A percentile compares a stretch with the other conserved stretches of the same genome.
Conservation (phyloP, 1,140 invertebrate species). For the Chrysoperla carnea region DNA sequence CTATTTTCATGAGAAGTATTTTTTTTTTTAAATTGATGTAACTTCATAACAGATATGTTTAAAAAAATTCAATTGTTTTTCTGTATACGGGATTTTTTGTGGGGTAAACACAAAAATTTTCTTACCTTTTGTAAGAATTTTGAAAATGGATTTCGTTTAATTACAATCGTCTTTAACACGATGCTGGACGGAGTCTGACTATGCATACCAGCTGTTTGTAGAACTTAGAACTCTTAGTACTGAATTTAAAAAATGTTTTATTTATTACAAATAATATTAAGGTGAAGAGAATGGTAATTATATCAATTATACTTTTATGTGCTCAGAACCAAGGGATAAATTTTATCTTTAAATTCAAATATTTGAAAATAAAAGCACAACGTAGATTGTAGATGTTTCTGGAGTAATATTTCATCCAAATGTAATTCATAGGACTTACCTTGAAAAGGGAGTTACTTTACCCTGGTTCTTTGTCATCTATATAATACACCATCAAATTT, state of each 20-base stretch:
- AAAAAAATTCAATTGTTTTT: too few species aligned
- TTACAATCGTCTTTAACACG: constrained; percentile 14
- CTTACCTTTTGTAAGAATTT: constrained; percentile 1
- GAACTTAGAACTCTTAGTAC: constrained; percentile 14
- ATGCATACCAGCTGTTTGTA: constrained; percentile 21
- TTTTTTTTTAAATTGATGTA: too few species aligned
- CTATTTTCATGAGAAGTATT: too few species aligned
- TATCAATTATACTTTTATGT: too few species aligned
- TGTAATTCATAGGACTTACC: too few species aligned
- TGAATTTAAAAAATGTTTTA: constrained; percentile 11
- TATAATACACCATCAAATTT: too few species aligned
- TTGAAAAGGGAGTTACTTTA: too few species aligned
- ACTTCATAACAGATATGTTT: too few species aligned
- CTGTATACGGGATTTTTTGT: too few species aligned
- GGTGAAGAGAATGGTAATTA: not conserved
- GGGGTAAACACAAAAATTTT: not conserved
- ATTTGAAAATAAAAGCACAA: not conserved
- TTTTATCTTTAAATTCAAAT: not conserved
- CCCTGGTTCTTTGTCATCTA: too few species aligned
- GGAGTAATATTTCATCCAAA: constrained; percentile 5
- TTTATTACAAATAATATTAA: not conserved
- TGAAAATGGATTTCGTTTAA: constrained; percentile 16
- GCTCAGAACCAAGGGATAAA: too few species aligned
- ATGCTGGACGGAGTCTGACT: constrained; percentile 21
- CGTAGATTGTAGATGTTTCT: constrained; percentile 1